Evolutionary conservation across 2,113 vertebrate species (phyloP).

Genomic region (Orthochromis indermauri): DNA sequence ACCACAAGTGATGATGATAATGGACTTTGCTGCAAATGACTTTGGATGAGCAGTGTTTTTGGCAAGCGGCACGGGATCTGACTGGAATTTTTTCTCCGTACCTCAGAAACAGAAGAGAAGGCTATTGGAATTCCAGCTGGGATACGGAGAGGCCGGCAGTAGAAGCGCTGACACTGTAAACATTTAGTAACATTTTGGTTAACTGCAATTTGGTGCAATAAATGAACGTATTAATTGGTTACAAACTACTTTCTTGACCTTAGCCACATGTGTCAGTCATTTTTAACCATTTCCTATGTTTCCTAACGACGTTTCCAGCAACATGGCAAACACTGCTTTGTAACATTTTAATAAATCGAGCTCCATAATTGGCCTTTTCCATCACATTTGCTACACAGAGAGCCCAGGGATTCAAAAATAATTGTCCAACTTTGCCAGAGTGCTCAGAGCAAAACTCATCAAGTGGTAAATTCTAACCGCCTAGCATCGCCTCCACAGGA

Average conservation of each 20-base stretch:
- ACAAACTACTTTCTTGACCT: background rate
- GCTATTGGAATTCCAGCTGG: background rate
- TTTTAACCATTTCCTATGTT: background rate
- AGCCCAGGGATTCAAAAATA: conserved; percentile 50
- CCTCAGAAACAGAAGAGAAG: conserved; percentile 21
- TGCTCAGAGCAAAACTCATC: conserved; percentile 51
- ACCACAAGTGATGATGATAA: conserved; percentile 78
- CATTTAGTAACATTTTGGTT: background rate
- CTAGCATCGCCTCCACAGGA: background rate
- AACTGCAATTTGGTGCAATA: fast-evolving
- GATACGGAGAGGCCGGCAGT: background rate
- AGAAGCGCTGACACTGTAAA: background rate
- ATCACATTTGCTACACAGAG: background rate
- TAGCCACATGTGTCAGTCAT: background rate
- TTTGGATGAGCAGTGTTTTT: conserved; percentile 76
- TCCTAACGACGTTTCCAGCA: background rate
- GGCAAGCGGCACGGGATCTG: conserved; percentile 64
- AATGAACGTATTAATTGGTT: background rate
- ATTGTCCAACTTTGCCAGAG: conserved; percentile 52
- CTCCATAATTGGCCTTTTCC: conserved; percentile 38
- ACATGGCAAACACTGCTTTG: background rate
- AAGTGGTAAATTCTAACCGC: conserved; percentile 20
- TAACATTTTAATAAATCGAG: conserved; percentile 19
- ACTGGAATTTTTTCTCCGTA: conserved; percentile 40
- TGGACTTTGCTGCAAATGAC: conserved; percentile 86